phyloP scores from a whole-genome alignment of 2,888 invertebrate species.

The Drosophila ezoana region DNA sequence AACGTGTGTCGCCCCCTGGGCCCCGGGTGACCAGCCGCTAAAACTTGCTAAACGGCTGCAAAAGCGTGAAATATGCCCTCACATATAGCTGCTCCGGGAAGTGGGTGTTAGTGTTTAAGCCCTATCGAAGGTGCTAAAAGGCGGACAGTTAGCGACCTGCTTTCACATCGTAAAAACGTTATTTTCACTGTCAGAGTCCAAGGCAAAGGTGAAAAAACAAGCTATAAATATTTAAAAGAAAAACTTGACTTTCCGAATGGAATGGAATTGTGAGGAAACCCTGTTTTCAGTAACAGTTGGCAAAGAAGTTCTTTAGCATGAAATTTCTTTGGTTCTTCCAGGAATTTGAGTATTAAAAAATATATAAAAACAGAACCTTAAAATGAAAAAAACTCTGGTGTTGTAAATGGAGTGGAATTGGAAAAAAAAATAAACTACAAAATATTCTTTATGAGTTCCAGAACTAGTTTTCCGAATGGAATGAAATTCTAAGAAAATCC shows the following conservation, averaged over 20 bases:
- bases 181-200: slow-evolving; percentile 8
- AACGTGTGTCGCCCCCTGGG: slow-evolving; percentile 23
- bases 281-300: too few relatives aligned
- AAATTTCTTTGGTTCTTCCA: too few relatives aligned
- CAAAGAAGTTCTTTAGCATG: too few relatives aligned
- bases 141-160: slow-evolving; percentile 22
- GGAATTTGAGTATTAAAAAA: too few relatives aligned
- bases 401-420: too few relatives aligned
- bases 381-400: too few relatives aligned
- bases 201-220: neutral
- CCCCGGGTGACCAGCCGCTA: slow-evolving; percentile 33
- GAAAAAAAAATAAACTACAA: too few relatives aligned
- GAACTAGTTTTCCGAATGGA: too few relatives aligned
- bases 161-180: slow-evolving; percentile 10
- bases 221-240: slow-evolving; percentile 11
- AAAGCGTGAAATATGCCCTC: slow-evolving; percentile 45
- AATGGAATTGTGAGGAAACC: too few relatives aligned
- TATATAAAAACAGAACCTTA: too few relatives aligned
- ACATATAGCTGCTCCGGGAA: slow-evolving; percentile 3
- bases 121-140: slow-evolving; percentile 39
- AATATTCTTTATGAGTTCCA: too few relatives aligned
- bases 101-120: slow-evolving; percentile 11
- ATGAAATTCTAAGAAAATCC: too few relatives aligned
- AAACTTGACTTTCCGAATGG: neutral
- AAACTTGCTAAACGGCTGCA: slow-evolving; percentile 43